Evolutionary conservation across 2,888 invertebrate genomes (phyloP).

Genomic region (Spisula solida): DNA sequence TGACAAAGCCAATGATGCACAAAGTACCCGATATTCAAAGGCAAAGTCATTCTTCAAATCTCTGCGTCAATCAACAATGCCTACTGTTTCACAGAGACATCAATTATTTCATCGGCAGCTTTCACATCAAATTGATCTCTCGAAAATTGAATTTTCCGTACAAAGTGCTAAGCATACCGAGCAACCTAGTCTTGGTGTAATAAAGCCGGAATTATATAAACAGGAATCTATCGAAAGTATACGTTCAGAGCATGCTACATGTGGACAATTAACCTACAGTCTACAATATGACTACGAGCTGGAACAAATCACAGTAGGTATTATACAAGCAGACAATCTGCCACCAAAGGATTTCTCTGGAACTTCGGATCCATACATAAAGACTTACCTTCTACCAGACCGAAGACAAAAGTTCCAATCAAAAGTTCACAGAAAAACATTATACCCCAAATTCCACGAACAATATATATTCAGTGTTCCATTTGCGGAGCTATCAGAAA

Average conservation of each 20-base stretch:
- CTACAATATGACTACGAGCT: slow-evolving; percentile 94
- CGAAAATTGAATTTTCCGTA: slow-evolving; percentile 93
- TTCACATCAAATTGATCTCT: slow-evolving; percentile 93
- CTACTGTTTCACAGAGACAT: slow-evolving; percentile 94
- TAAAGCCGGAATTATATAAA: slow-evolving; percentile 89
- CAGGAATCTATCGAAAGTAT: slow-evolving; percentile 83
- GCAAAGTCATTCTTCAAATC: slow-evolving; percentile 87
- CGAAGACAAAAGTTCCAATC: slow-evolving; percentile 95
- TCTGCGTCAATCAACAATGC: slow-evolving; percentile 94
- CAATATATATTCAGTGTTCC: slow-evolving; percentile 94
- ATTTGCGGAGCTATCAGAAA: slow-evolving; percentile 92
- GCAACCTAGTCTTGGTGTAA: slow-evolving; percentile 83
- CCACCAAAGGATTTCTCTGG: slow-evolving; percentile 94
- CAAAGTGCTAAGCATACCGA: slow-evolving; percentile 88
- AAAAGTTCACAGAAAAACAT: slow-evolving; percentile 92
- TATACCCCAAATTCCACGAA: slow-evolving; percentile 94
- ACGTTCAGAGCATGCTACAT: slow-evolving; percentile 85
- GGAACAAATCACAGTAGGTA: slow-evolving; percentile 93
- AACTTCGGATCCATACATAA: slow-evolving; percentile 96
- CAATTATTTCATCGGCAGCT: slow-evolving; percentile 94
- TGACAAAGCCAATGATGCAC: slow-evolving; percentile 47
- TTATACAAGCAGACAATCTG: slow-evolving; percentile 92
- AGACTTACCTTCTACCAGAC: slow-evolving; percentile 94
- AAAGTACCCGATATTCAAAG: slow-evolving; percentile 57
- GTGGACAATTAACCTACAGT: slow-evolving; percentile 94